Base-by-base conservation (phyloP, 1,140 invertebrate genomes). In the Drosophila busckii region DNA sequence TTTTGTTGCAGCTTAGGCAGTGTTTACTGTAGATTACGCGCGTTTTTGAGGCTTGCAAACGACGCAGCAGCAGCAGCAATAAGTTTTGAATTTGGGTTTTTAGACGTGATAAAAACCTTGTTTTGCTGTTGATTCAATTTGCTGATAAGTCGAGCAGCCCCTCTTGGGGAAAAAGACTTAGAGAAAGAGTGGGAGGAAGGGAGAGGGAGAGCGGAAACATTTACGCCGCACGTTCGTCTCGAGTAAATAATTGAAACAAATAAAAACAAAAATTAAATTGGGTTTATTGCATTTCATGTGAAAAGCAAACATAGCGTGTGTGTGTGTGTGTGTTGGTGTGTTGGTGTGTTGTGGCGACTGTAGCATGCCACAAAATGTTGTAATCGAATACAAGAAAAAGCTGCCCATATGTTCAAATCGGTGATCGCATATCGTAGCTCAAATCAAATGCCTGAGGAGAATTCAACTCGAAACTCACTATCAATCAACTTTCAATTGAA, bases 211-310 rank as follows among this genome's bases (percentile, higher is more conserved):
- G n/a, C n/a, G n/a, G n/a, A n/a, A n/a, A n/a, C n/a, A n/a, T n/a
- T n/a, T n/a, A n/a, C 26, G 31, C 19, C 61, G 44, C 54, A 67
- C 71, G 53, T 63, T 23, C 41, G 67, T 35, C n/a, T 48, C 58
- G 49, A 50, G 73, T 64, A 78, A 78, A 80, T 71, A 78, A 71
- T 62, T 67, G 71, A 64, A 71, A 50, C 68, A 78, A 78, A 80
- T 80, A 80, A 73, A 80, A 75, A 80, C 64, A 66, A 68, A 76
- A 80, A 75, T 69, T 69, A 82, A 80, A 82, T 73, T 66, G 65
- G 65, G 75, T 80, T 80, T 80, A 80, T 80, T 66, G 75, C 75
- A 75, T 80, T 80, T 80, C 75, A 80, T 80, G 75, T 62, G 75
- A 82, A 80, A 80, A 58, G 38, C 44, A 80, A 80, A 82, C 73